Evolutionary conservation across 2,113 vertebrate species (phyloP).

Genomic region (pig (Sus scrofa)): T2T-Sscrofa CM000816.6:55642001-55642500

Average conservation of each 20-base stretch:
- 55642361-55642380: conserved; percentile 3
- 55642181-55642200: background rate
- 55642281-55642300: conserved; percentile 34
- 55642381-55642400: background rate
- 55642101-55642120: background rate
- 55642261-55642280: conserved; percentile 10
- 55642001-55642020: background rate
- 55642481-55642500: conserved; percentile 59
- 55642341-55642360: conserved; percentile 49
- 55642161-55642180: background rate
- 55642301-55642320: conserved; percentile 49
- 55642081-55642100: background rate
- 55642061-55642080: background rate
- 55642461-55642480: conserved; percentile 36
- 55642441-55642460: conserved; percentile 56
- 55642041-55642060: background rate
- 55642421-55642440: conserved; percentile 69
- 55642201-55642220: background rate
- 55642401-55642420: background rate
- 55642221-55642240: background rate
- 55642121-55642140: background rate
- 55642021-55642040: background rate
- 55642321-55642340: background rate
- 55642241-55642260: background rate
- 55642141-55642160: background rate